Percentiles rank a stretch among this genome's conserved stretches.
Evolutionary conservation across 2,113 vertebrate genomes (phyloP).

Genomic region (Eleginops maclovinus): DNA sequence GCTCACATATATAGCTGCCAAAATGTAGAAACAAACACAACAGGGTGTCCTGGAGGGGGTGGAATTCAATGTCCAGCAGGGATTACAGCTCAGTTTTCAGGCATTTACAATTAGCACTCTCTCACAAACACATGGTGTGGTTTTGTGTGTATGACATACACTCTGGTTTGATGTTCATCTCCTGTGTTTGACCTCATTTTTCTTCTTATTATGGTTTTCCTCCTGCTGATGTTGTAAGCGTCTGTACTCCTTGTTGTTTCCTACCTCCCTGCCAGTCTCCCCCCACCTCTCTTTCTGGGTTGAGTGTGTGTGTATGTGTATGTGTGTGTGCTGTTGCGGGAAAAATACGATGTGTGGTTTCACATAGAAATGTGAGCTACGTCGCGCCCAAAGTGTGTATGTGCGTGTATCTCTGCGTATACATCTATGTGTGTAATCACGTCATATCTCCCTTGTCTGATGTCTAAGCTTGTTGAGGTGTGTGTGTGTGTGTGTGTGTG

Average conservation of each 20-base stretch:
- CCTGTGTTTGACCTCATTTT: constrained; percentile 1
- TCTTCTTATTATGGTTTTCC: neutral
- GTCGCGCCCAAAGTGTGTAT: neutral
- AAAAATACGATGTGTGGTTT: neutral
- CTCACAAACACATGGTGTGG: neutral
- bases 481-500: neutral
- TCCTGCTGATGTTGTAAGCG: constrained; percentile 28
- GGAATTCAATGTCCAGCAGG: too few species aligned
- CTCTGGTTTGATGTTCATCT: constrained; percentile 2
- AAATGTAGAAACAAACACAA: too few species aligned
- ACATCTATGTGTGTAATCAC: neutral
- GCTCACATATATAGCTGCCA: too few species aligned
- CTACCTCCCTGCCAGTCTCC: constrained; percentile 8
- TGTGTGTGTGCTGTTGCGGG: neutral
- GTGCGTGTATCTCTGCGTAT: neutral
- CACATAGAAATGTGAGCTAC: neutral
- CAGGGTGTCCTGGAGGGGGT: too few species aligned
- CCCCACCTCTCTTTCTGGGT: neutral
- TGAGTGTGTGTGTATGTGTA: constrained; percentile 4
- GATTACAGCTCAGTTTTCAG: neutral
- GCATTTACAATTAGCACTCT: constrained; percentile 18
- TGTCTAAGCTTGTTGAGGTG: neutral
- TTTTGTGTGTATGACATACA: constrained; percentile 7
- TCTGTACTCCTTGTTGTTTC: constrained; percentile 10
- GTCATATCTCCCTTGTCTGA: neutral